These are phyloP conservation scores for Eupithecia pulchellata DNA, from an alignment of 2,888 invertebrate species.

Conservation along the genomic window DNA sequence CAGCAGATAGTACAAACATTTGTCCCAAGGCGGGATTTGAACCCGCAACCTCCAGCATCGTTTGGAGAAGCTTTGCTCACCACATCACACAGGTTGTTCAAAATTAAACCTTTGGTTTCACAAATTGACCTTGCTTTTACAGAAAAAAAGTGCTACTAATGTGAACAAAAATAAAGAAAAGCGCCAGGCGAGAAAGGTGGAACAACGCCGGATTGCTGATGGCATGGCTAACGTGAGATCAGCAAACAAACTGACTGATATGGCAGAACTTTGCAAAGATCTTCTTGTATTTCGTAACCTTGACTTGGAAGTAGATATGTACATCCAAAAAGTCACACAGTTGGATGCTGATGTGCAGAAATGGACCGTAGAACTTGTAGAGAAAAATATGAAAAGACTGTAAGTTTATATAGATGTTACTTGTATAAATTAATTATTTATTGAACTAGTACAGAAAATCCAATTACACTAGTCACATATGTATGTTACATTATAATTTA, in stretches of 20 bases:
- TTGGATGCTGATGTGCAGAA: slow-evolving; percentile 84
- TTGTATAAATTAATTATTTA: too few relatives aligned
- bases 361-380: slow-evolving; percentile 91
- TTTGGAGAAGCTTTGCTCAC: too few relatives aligned
- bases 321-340: slow-evolving; percentile 84
- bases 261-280: slow-evolving; percentile 85
- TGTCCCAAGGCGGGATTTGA: too few relatives aligned
- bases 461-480: too few relatives aligned
- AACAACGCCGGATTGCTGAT: slow-evolving; percentile 85
- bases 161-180: slow-evolving; percentile 86
- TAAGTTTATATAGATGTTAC: slow-evolving; percentile 72
- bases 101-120: too few relatives aligned
- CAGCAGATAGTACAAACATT: too few relatives aligned
- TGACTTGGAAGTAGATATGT: slow-evolving; percentile 86
- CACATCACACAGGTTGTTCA: too few relatives aligned
- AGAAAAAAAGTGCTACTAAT: slow-evolving; percentile 80
- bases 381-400: slow-evolving; percentile 91
- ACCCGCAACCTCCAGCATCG: too few relatives aligned
- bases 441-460: too few relatives aligned
- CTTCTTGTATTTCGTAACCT: slow-evolving; percentile 87
- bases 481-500: too few relatives aligned
- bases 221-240: slow-evolving; percentile 86
- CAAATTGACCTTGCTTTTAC: slow-evolving; percentile 44
- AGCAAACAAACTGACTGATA: slow-evolving; percentile 86
- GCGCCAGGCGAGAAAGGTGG: slow-evolving; percentile 85